Percentiles rank a stretch among this genome's conserved stretches.
phyloP scores from a whole-genome alignment of 2,797 vertebrate species.

The Limnodromus scolopaceus region DNA sequence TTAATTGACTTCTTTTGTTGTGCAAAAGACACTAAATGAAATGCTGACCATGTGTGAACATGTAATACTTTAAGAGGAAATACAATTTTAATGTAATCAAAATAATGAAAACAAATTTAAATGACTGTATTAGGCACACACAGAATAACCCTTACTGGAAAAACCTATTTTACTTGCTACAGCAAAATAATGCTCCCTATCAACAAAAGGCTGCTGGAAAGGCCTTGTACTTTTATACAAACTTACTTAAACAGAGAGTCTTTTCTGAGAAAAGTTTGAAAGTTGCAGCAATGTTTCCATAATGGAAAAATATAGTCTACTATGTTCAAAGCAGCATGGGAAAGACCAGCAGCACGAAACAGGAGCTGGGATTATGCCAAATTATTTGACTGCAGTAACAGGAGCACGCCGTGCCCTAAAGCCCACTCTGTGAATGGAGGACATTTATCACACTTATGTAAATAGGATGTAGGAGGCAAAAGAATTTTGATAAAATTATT shows the following conservation, averaged over 20 bases:
- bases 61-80: neutral
- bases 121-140: neutral
- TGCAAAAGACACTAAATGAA: neutral
- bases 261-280: neutral
- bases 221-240: neutral
- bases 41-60: neutral
- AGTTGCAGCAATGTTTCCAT: neutral
- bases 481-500: neutral
- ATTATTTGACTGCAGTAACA: neutral
- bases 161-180: neutral
- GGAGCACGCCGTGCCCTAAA: neutral
- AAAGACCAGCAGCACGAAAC: neutral
- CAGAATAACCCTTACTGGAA: neutral
- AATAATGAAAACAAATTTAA: neutral
- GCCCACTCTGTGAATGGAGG: neutral
- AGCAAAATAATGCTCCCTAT: fast-evolving
- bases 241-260: neutral
- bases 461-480: neutral
- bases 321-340: neutral
- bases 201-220: neutral
- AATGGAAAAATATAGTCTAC: neutral
- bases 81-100: neutral
- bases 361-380: neutral
- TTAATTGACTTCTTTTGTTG: neutral
- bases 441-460: neutral